Evolutionary conservation across 2,113 vertebrate genomes (phyloP), one percentile per base, ranked within the genome.

Genomic region (Synchiropus splendidus): DNA sequence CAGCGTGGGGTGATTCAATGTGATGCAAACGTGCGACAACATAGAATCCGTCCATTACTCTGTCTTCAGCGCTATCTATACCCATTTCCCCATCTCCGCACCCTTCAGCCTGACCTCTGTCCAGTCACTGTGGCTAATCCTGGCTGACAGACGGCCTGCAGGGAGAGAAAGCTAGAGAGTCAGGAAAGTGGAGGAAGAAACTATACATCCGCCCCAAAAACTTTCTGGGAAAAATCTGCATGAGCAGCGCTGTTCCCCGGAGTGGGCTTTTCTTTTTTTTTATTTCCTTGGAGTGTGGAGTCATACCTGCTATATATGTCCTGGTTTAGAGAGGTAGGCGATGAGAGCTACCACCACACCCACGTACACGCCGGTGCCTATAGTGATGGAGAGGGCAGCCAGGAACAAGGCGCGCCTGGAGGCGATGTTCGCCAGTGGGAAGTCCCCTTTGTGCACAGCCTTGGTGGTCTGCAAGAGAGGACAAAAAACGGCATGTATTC

Each of bases 401-500:
- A 98, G 85, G 83, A 98, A 96, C 40, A 98, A 82, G 48, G 94
- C 93, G 56, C 92, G 79, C 17, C 93, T 86, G 30, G 94, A 98
- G 27, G 92, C 88, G 42, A 90, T 89, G 78, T 87, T 92, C 60
- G 94, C 94, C 85, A 90, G 65, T 1, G 90, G 88, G 73, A 97
- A 95, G 86, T 98, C 90, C 51, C 94, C 94, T 79, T 97, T 96
- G 60, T 92, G 90, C 77, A 97, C 90, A 21, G 94, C 94, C 77
- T 96, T 96, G 85, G 89, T 93, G 67, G 94, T 97, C 94, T 97
- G 81, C 10, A 66, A 51, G 42, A 42, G 32, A 58, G 42, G 48
- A 45, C 42, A 36, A 14, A 9, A 46, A 10, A 21, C 51, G 10
- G 43, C 6, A 60, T 41, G 18, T 8, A 27, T 27, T 8, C 21